A percentile compares a stretch with the other conserved stretches of the same genome.
Conservation (phyloP, 2,888 invertebrate genomes). For the Leptinotarsa rubiginosa region DNA sequence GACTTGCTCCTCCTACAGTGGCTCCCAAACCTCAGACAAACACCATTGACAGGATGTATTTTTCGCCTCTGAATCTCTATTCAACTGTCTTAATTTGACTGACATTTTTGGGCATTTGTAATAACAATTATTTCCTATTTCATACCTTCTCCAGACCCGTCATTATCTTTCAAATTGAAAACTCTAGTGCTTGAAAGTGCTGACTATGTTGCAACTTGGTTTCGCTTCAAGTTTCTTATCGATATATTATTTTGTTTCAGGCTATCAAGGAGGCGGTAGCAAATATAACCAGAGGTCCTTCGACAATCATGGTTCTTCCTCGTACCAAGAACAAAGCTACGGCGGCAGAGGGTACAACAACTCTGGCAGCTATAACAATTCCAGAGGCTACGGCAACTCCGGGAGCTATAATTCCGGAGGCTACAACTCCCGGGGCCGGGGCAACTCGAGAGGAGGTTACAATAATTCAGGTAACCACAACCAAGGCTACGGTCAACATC, state of each 20-base stretch:
- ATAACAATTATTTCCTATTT: too few species aligned
- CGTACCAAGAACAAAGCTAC: slow-evolving; percentile 34
- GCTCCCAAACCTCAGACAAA: background rate
- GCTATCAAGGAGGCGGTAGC: slow-evolving; percentile 31
- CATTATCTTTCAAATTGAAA: too few species aligned
- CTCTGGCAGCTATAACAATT: slow-evolving; percentile 27
- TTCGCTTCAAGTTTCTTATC: too few species aligned
- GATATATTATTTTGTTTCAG: slow-evolving; percentile 22
- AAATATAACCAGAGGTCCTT: slow-evolving; percentile 42
- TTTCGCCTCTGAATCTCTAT: background rate
- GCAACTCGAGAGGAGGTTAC: slow-evolving; percentile 21
- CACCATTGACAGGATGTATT: slow-evolving; percentile 19
- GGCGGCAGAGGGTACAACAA: slow-evolving; percentile 34
- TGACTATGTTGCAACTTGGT: too few species aligned
- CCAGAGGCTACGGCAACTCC: slow-evolving; percentile 33
- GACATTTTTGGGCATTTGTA: background rate
- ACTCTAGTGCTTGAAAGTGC: too few species aligned
- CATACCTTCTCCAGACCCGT: too few species aligned
- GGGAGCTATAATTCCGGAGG: slow-evolving; percentile 38
- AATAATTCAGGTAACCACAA: slow-evolving; percentile 12
- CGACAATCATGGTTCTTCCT: slow-evolving; percentile 35
- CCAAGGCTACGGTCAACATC: too few species aligned
- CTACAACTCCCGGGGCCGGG: slow-evolving; percentile 29
- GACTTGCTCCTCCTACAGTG: slow-evolving; percentile 50
- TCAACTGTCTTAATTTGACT: slow-evolving; percentile 4